Conservation (phyloP, 2,113 vertebrate species). For the Albula glossodonta region DNA sequence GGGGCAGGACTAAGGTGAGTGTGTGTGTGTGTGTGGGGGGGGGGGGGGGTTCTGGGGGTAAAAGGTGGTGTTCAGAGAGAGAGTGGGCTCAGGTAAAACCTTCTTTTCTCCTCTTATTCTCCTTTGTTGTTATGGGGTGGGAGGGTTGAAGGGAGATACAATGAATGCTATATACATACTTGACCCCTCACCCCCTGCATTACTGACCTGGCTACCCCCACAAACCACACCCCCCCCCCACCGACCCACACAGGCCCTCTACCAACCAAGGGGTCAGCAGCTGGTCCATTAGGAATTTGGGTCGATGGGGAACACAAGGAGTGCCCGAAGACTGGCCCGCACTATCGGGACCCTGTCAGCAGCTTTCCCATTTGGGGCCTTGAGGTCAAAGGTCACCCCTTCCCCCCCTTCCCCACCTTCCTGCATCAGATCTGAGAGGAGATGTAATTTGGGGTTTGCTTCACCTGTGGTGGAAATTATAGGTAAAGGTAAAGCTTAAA, state of each 20-base stretch:
- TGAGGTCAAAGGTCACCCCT: not conserved
- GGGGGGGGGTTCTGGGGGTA: slow-evolving; percentile 10
- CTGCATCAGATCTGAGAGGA: not conserved
- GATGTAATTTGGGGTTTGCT: not conserved
- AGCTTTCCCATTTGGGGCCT: not conserved
- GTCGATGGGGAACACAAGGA: not conserved
- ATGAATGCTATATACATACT: slow-evolving; percentile 68
- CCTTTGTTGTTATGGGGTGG: slow-evolving; percentile 50
- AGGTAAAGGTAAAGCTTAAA: not conserved
- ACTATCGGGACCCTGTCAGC: not conserved
- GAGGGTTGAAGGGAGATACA: slow-evolving; percentile 64
- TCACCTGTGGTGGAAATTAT: not conserved
- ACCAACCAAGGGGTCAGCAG: slow-evolving; percentile 53
- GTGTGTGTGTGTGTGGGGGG: not conserved
- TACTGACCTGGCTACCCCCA: slow-evolving; percentile 60
- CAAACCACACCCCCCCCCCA: slow-evolving; percentile 42
- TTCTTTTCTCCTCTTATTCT: slow-evolving; percentile 46
- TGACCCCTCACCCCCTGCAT: slow-evolving; percentile 69
- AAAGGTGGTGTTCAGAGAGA: slow-evolving; percentile 53
- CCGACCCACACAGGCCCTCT: not conserved
- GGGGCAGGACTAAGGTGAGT: slow-evolving; percentile 19
- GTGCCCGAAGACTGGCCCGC: not conserved
- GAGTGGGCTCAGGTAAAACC: slow-evolving; percentile 64
- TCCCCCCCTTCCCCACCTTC: not conserved
- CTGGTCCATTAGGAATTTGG: slow-evolving; percentile 34